Conservation (phyloP, 2,888 invertebrate species). For the Opisthograptis luteolata region DNA sequence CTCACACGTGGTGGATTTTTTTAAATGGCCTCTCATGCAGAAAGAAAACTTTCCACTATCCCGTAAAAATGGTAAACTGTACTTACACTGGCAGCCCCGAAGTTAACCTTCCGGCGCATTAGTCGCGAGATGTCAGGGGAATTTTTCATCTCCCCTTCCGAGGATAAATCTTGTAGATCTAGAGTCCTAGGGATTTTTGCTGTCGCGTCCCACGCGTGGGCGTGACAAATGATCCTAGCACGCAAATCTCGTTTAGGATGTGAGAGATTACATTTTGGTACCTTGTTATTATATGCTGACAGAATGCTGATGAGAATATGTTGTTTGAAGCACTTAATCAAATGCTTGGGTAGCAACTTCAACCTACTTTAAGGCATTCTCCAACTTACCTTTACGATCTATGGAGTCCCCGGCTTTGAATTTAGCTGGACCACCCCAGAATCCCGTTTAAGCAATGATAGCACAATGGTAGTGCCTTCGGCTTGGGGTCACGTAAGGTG, state of each 20-base stretch:
- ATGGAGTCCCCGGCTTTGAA: too few relatives aligned
- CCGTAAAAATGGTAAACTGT: conserved; percentile 1
- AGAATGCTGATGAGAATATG: neutral
- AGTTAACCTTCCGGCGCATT: conserved; percentile 55
- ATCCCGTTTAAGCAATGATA: too few relatives aligned
- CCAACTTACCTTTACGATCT: too few relatives aligned
- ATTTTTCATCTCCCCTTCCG: conserved; percentile 58
- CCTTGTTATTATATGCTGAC: conserved; percentile 15
- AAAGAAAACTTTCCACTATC: too few relatives aligned
- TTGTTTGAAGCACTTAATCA: too few relatives aligned
- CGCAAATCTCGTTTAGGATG: conserved; percentile 27
- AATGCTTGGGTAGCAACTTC: too few relatives aligned
- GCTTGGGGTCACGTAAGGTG: too few relatives aligned
- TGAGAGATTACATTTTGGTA: conserved; percentile 29
- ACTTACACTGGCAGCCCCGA: conserved; percentile 24
- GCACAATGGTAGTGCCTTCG: too few relatives aligned
- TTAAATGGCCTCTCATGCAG: too few relatives aligned
- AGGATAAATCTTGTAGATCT: conserved; percentile 69
- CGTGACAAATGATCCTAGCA: conserved; percentile 37
- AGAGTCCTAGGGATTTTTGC: conserved; percentile 46
- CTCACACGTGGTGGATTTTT: too few relatives aligned
- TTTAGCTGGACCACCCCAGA: too few relatives aligned
- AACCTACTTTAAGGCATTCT: too few relatives aligned
- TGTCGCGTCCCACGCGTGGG: conserved; percentile 22
- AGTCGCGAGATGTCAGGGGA: conserved; percentile 51